Percentiles rank a stretch among this genome's conserved stretches.
Conservation (phyloP, 1,140 invertebrate species). For the Bombus sylvicola region DNA sequence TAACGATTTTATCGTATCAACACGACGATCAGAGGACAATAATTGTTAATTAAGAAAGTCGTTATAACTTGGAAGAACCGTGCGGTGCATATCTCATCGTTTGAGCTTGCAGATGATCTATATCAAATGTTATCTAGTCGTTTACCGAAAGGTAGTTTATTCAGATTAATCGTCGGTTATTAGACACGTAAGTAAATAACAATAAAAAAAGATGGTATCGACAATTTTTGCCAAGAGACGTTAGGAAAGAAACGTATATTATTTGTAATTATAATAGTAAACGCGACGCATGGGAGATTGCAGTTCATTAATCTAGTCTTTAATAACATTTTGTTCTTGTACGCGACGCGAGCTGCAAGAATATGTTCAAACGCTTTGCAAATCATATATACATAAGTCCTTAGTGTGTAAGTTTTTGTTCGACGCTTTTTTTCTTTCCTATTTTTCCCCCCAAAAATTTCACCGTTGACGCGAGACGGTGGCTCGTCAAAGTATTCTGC, state of each 20-base stretch:
- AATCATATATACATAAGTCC: constrained; percentile 11
- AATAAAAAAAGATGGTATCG: constrained; percentile 16
- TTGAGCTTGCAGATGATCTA: constrained; percentile 72
- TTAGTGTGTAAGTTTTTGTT: constrained; percentile 51
- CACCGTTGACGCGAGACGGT: not conserved
- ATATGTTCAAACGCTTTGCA: not conserved
- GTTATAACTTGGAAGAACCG: constrained; percentile 27
- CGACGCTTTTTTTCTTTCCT: not conserved
- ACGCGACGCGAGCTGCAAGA: not conserved
- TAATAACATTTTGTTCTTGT: constrained; percentile 33
- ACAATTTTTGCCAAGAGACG: constrained; percentile 19
- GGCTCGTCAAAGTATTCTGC: not conserved
- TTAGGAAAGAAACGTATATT: not conserved
- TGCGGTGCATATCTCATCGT: constrained; percentile 69
- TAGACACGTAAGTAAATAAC: constrained; percentile 29
- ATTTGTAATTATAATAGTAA: constrained; percentile 17
- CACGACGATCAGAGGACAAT: constrained; percentile 58
- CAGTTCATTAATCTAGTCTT: constrained; percentile 15
- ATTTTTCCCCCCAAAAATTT: too few relatives aligned
- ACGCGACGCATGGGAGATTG: not conserved
- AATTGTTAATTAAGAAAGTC: constrained; percentile 46
- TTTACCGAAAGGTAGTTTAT: constrained; percentile 43
- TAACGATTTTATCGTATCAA: constrained; percentile 2
- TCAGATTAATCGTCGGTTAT: constrained; percentile 45
- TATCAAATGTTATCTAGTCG: constrained; percentile 71